Percentiles rank a stretch among this genome's conserved stretches.
Evolutionary conservation across 2,113 vertebrate genomes (phyloP).

Genomic region (Psephotus haematonotus): DNA sequence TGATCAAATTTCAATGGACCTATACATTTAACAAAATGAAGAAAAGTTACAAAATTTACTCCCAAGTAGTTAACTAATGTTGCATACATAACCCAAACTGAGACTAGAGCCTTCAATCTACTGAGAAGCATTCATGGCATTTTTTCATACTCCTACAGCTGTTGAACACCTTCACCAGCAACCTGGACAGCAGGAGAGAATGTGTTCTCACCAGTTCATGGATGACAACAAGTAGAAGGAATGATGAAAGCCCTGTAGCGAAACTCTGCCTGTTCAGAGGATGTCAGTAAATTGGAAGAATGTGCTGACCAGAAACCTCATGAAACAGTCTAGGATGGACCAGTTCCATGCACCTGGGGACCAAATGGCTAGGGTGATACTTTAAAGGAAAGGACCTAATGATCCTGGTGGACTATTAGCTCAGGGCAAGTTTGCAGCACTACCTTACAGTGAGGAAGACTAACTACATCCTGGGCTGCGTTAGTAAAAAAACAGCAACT

Average conservation of each 20-base stretch:
- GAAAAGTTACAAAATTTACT: not conserved
- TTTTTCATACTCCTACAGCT: not conserved
- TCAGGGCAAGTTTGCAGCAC: accelerated
- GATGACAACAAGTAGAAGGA: not conserved
- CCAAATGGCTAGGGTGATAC: accelerated
- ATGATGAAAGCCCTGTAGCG: accelerated
- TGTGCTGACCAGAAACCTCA: not conserved
- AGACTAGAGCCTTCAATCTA: not conserved
- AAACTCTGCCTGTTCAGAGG: not conserved
- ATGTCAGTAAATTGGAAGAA: not conserved
- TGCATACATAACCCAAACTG: not conserved
- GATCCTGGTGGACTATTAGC: not conserved
- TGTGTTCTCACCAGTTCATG: not conserved
- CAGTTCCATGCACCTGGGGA: not conserved
- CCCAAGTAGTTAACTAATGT: not conserved
- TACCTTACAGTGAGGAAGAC: not conserved
- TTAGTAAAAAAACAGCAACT: not conserved
- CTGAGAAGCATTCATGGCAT: not conserved
- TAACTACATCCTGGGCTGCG: not conserved
- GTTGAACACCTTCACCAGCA: not conserved
- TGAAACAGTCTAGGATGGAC: not conserved
- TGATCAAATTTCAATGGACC: not conserved
- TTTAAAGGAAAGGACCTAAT: not conserved
- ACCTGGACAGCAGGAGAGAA: not conserved
- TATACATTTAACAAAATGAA: not conserved